Base-by-base conservation (phyloP, 30 jellyfish, hydroid and myxozoan genomes). In the Aurelia sp. region DNA sequence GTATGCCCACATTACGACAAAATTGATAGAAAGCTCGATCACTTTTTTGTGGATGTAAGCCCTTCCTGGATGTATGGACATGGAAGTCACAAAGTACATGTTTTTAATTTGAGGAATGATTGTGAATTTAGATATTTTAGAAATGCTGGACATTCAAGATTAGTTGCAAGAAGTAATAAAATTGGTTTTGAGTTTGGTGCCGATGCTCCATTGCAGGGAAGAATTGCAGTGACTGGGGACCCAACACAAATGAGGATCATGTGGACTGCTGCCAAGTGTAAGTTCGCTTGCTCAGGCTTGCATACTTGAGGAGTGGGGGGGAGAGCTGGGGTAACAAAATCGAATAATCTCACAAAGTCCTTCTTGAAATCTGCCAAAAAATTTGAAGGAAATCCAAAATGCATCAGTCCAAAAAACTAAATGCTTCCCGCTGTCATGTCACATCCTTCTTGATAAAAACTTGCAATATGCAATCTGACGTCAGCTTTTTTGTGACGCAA, bases 231-330 rank as follows among this genome's bases (percentile, higher is more conserved):
- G 82, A 96, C 99, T 31, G 95, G 92, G 17, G 67, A 88, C 17
- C 85, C 99, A 1, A 51, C 94, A 18, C 90, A 96, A 82, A 96
- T 96, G 98, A 90, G 99, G 87, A 93, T 96, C 9, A 91, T 90
- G 99, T 96, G 99, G 99, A 84, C 91, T 3, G 96, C 99, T 37
- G 98, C 94, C 19, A 74, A 76, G 62, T 97, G 96, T 87, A 79
- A 44, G 85, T 44, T 44, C 1, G 55, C 55, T 44, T 44, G 55
- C 2, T 7, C 15, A 10, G 55, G 15, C 15, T 7, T 7, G 55
- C n/a, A n/a, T n/a, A n/a, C n/a, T n/a, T n/a, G n/a, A n/a, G n/a
- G n/a, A n/a, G n/a, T 27, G 33, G 33, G 33, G 33, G 33, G 33
- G 33, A 2, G 33, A 2, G 33, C 33, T 27, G 33, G 33, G 33